Conservation (phyloP, 2,797 vertebrate genomes). For the Fratercula arctica region DNA sequence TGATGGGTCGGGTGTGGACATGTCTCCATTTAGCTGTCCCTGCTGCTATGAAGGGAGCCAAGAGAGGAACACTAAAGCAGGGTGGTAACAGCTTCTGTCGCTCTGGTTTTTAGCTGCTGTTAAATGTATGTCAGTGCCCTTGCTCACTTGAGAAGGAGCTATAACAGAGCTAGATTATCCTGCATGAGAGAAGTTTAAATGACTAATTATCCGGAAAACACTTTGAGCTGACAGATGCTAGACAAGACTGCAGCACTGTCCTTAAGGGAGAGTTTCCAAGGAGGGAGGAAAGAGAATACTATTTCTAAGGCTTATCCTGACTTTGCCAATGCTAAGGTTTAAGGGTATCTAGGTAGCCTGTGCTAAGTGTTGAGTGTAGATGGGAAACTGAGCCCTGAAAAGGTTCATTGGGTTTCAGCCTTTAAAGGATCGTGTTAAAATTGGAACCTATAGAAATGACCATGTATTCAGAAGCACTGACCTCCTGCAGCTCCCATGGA, state of each 20-base stretch:
- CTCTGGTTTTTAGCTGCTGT: neutral
- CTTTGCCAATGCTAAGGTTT: neutral
- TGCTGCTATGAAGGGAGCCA: neutral
- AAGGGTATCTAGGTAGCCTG: neutral
- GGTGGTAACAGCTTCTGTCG: neutral
- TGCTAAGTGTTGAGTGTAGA: neutral
- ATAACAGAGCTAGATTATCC: neutral
- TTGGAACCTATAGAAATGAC: neutral
- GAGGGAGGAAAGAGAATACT: neutral
- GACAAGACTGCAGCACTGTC: neutral
- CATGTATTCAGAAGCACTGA: neutral
- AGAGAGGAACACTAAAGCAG: neutral
- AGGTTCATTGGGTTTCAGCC: neutral
- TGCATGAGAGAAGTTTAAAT: neutral
- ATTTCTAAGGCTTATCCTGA: neutral
- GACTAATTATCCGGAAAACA: slow-evolving; percentile 12
- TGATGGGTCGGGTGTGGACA: fast-evolving
- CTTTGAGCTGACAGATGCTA: neutral
- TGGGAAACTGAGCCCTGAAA: neutral
- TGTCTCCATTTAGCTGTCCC: neutral
- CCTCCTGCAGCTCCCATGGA: neutral
- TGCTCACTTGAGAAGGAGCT: neutral
- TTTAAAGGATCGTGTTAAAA: neutral
- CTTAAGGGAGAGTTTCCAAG: neutral
- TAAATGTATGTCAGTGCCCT: neutral